Evolutionary conservation across 1,140 invertebrate genomes (phyloP).

Genomic region (Pissodes strobi): DNA sequence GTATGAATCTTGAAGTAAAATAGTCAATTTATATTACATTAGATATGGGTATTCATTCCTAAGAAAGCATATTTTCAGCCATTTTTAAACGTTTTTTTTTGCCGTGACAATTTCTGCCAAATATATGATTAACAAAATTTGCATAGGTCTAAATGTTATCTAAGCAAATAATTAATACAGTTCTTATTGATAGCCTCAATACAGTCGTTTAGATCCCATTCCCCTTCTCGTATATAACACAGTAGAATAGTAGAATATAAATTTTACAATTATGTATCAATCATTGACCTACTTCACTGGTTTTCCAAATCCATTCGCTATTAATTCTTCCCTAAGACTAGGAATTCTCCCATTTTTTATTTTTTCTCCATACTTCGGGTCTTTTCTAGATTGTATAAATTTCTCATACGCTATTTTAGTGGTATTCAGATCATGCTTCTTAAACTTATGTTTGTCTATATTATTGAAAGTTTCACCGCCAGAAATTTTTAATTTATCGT

Average conservation of each 20-base stretch:
- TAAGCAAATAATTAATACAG: too few species aligned
- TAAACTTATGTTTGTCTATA: slow-evolving; percentile 11
- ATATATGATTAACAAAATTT: too few species aligned
- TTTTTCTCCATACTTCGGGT: slow-evolving; percentile 14
- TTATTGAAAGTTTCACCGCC: neutral
- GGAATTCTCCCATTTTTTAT: slow-evolving; percentile 30
- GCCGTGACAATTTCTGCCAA: too few species aligned
- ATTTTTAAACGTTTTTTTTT: too few species aligned
- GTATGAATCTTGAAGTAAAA: too few species aligned
- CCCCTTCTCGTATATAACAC: too few species aligned
- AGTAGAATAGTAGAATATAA: too few species aligned
- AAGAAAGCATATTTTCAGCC: neutral
- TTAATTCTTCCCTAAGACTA: slow-evolving; percentile 15
- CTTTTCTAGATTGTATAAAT: slow-evolving; percentile 33
- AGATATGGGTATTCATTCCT: too few species aligned
- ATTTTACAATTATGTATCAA: slow-evolving; percentile 7
- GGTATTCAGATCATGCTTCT: slow-evolving; percentile 19
- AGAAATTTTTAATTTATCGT: slow-evolving; percentile 19
- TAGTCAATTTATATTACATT: too few species aligned
- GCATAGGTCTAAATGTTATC: too few species aligned
- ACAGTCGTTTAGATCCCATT: too few species aligned
- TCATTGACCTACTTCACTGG: slow-evolving; percentile 5
- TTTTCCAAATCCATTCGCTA: slow-evolving; percentile 20
- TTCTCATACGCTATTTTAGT: slow-evolving; percentile 33
- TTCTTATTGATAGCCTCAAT: too few species aligned